Base-by-base conservation (phyloP, 2,888 invertebrate species). In the Spicauda simplicius region DNA sequence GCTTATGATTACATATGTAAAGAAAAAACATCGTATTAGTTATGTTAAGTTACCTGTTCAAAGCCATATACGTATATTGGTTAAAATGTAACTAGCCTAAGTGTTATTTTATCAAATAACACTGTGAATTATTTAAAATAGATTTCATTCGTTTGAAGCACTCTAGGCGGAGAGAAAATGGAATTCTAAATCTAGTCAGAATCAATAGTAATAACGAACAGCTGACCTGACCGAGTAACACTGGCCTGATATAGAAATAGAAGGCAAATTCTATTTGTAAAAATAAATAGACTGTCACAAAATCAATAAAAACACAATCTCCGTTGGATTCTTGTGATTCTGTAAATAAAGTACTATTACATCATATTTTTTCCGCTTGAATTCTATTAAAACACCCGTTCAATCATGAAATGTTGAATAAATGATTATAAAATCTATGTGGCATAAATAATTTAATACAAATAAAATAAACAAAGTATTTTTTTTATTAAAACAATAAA, bases 181-280 rank as follows among this genome's bases (percentile, higher is more conserved):
- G 25, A 5, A 25, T 25, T 60, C 60, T 60, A 60, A 54, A 54
- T 33, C 18, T 16, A 30, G 52, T 37, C 19, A 50, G 30, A 67
- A 61, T 67, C 67, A 50, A 67, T 67, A 61, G 16, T 20, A 20
- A 6, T 56, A 56, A 61, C 30, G 18, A 61, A 25, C 56, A 20
- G 7, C 61, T 67, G 67, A 67, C 67, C 67, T 61, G 61, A 56
- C 56, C 56, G 61, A 55, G 48, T 55, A 50, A 50, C 65, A 56
- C 37, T 41, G 41, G 41, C 41, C 14, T 41, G 37, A 52, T 62
- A 56, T 19, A 57, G 61, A 56, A 67, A 67, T 55, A 62, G 56
- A 62, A 55, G 16, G 37, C 50, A 50, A 66, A 60, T 60, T 50
- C n/a, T 50, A 52, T 18, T 48, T 56, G 64, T 14, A 65, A n/a